Base-by-base conservation (phyloP, 2,888 invertebrate genomes). In the Drosophila longiperda region DNA sequence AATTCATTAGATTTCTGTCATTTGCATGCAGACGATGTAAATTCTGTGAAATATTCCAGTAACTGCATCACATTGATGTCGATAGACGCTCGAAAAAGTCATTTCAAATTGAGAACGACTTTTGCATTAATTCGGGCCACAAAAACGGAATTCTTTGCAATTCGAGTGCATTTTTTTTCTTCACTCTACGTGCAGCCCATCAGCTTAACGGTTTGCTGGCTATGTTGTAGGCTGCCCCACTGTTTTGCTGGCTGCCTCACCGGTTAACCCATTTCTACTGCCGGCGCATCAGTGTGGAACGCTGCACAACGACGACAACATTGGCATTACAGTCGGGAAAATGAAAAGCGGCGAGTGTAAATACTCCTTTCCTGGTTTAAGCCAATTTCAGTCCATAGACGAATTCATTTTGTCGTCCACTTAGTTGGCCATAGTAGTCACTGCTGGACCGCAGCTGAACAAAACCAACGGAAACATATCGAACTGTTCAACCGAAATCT, bases 51-150 rank as follows among this genome's bases (percentile, higher is more conserved):
- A 75, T 71, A 64, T 62, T 42, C 32, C 67, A 70, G 65, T 70
- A 75, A 83, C 60, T 67, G 67, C 74, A 75, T 73, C 74, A 73
- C 73, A 73, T 69, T 62, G 64, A 60, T 75, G 72, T 71, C 75
- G 59, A 68, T 59, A 57, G 70, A 66, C 63, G 74, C 42, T 63
- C 66, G 69, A 75, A 76, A 75, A 87, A 87, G 85, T 67, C 84
- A 78, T 87, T 82, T 64, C 67, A 40, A 66, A 58, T 73, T 76
- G 70, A 50, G 68, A 82, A 67, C 60, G 82, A 78, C 67, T 76
- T 72, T 80, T 82, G 84, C 80, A 84, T 78, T 82, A 84, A 87
- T 82, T 82, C 64, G 61, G 34, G 62, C 76, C 79, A 79, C 74
- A 75, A 62, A 62, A 70, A 70, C 55, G 65, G 59, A 63, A 62